Conservation (phyloP, 2,113 vertebrate species). For the Rattus rattus region DNA sequence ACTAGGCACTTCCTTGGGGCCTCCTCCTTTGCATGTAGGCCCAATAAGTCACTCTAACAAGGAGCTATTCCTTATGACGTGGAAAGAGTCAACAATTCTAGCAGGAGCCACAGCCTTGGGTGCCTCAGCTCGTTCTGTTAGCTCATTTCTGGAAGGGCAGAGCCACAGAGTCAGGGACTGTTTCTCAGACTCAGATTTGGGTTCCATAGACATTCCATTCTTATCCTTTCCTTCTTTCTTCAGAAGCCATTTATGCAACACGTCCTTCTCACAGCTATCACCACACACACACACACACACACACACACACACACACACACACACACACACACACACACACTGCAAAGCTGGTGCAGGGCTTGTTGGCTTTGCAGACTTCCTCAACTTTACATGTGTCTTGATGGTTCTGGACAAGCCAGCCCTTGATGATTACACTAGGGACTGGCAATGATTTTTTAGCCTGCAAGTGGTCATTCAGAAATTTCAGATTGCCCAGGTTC, state of each 20-base stretch:
- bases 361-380: conserved; percentile 93
- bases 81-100: conserved; percentile 77
- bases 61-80: conserved; percentile 81
- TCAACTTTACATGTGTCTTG: conserved; percentile 85
- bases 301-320: no score
- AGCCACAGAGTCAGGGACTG: conserved; percentile 90
- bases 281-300: no score
- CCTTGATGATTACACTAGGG: conserved; percentile 71
- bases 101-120: conserved; percentile 73
- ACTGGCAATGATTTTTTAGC: conserved; percentile 71
- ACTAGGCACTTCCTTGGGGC: conserved; percentile 82
- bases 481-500: conserved; percentile 95
- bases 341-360: conserved; percentile 91
- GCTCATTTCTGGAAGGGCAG: conserved; percentile 82
- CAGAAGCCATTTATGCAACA: conserved; percentile 92
- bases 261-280: conserved; percentile 92
- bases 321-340: conserved; percentile 86
- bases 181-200: conserved; percentile 85
- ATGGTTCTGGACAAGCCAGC: conserved; percentile 90
- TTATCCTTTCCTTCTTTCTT: conserved; percentile 94
- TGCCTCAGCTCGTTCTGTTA: conserved; percentile 27
- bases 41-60: conserved; percentile 86
- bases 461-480: conserved; percentile 91
- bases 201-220: conserved; percentile 89
- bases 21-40: conserved; percentile 65